Evolutionary conservation across 2,113 vertebrate genomes (phyloP), one percentile per base, ranked within the genome.

Genomic region (Rousettus leschenaultii): DNA sequence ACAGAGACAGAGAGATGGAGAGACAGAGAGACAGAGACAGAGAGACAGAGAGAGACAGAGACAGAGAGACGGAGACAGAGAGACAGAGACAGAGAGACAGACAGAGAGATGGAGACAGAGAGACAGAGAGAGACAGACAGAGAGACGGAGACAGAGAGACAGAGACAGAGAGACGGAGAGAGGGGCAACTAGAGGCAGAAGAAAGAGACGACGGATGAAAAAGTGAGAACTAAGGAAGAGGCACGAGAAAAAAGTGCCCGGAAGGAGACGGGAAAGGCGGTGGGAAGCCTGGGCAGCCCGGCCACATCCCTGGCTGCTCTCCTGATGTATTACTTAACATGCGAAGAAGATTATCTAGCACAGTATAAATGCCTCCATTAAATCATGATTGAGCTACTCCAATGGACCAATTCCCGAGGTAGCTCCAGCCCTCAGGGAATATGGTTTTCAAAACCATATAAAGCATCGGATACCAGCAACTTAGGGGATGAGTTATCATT

Each of bases 391-490:
- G 97, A 98, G 96, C 92, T 97, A 33, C 97, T 92, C 65, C 63
- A 45, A 94, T 95, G 94, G 77, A 87, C 97, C 96, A 70, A 91
- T 92, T 96, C 98, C 97, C 28, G 8, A 95, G 96, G 97, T 19
- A 94, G 91, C 91, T 89, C 80, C n/a, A 73, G 84, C 66, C 96
- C 75, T 22, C 12, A 68, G 98, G 97, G 98, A 98, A 98, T 96
- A 97, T 95, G 98, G 98, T 98, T 98, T 97, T 97, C 97, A 94
- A 98, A 98, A 97, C 97, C 93, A 82, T 92, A 95, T 71, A 86
- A 98, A 98, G 97, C 97, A 95, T 97, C 97, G 68, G 95, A 96
- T 97, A 97, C 96, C 94, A 97, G 98, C 96, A 97, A 98, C 95
- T 93, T 96, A 95, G 85, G 97, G 98, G 97, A 94, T 92, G 97